Evolutionary conservation across 2,113 vertebrate genomes (phyloP), one percentile per base, ranked within the genome.

Genomic region (Theristicus caerulescens): DNA sequence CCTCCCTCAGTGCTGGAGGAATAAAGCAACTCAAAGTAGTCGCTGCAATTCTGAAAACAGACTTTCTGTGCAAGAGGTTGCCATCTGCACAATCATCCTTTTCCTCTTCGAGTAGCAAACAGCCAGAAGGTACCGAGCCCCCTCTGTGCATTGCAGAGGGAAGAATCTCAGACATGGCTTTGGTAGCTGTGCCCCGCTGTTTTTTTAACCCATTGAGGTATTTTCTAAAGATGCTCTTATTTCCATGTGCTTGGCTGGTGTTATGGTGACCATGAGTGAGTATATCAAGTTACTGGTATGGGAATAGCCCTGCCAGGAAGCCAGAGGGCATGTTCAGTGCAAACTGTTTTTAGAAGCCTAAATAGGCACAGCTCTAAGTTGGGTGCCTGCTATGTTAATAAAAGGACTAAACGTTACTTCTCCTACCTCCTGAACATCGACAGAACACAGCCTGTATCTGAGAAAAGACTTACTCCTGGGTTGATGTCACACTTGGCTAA

Each of bases 201-300:
- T 93, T 96, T 94, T 97, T 96, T 95, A 94, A 95, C 69, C 46
- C 73, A 25, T 92, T 93, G 82, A 93, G 90, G 81, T 79, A 87
- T 94, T 97, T 96, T 96, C 81, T 85, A 79, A 93, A 96, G 95
- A 96, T 96, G 95, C 77, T 96, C 32, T 82, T 94, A 69, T 96
- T 97, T 94, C 88, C 46, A 0, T 91, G 77, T 77, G 84, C 93
- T 96, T 96, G 93, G 93, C 94, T 96, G 94, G 49, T 85, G 94
- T 95, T 94, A 94, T 87, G 95, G 94, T 94, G 93, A 95, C 94
- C 89, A 58, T 66, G 51, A 94, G 73, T 6, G 84, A 29, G 13
- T 34, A 13, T 85, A 97, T 97, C 95, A 62, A 34, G 81, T 97
- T 97, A 97, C 97, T 91, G 78, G 40, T 91, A 90, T 90, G 93